phyloP scores from a whole-genome alignment of 2,888 invertebrate genomes.

The Arge pagana region DNA sequence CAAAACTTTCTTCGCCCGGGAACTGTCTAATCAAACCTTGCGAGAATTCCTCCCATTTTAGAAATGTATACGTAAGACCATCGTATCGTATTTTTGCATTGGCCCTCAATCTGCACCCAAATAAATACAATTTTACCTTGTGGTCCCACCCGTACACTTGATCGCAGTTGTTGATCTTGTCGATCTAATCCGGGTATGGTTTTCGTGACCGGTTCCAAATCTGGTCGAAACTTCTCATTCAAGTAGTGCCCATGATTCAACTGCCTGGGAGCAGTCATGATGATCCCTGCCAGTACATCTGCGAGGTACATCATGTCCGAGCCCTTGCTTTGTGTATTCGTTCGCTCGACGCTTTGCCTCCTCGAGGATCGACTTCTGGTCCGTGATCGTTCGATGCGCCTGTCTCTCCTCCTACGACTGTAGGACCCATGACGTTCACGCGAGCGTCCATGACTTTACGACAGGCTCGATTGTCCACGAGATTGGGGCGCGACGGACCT shows the following conservation, averaged over 20 bases:
- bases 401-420: too few species aligned
- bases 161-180: slow-evolving; percentile 23
- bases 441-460: too few species aligned
- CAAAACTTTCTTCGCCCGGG: slow-evolving; percentile 28
- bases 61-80: slow-evolving; percentile 12
- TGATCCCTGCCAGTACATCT: slow-evolving; percentile 23
- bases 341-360: too few species aligned
- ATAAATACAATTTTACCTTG: slow-evolving; percentile 25
- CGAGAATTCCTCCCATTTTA: slow-evolving; percentile 28
- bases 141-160: slow-evolving; percentile 28
- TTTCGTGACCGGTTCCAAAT: slow-evolving; percentile 28
- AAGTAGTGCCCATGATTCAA: slow-evolving; percentile 25
- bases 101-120: slow-evolving; percentile 25
- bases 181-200: slow-evolving; percentile 28
- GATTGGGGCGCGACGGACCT: too few species aligned
- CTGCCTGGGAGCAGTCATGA: slow-evolving; percentile 18
- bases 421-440: too few species aligned
- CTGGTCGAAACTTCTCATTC: slow-evolving; percentile 31
- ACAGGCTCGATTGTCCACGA: too few species aligned
- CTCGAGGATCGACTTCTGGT: too few species aligned
- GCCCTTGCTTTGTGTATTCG: too few species aligned
- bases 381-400: too few species aligned
- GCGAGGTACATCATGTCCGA: slow-evolving; percentile 26
- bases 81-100: slow-evolving; percentile 31
- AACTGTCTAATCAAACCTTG: slow-evolving; percentile 24